Percentiles rank a stretch among this genome's conserved stretches.
Evolutionary conservation across 35 echinoderm and acorn worm genomes (phyloP).

Genomic region (Lytechinus pictus): DNA sequence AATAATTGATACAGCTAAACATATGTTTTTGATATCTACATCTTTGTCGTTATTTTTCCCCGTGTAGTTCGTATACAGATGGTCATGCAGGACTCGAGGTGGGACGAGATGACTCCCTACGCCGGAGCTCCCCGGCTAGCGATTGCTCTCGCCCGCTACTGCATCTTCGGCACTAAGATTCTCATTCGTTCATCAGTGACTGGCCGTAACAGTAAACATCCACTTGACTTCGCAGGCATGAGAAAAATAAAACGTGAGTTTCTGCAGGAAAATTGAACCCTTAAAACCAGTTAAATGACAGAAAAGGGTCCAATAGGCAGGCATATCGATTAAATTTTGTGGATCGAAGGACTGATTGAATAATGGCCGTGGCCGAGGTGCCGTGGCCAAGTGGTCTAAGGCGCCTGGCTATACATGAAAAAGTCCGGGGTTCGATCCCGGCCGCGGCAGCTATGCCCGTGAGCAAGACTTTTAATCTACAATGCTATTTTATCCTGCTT

Average conservation of each 20-base stretch:
- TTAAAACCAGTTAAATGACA: too few relatives aligned
- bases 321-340: too few relatives aligned
- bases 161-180: constrained; percentile 81
- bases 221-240: constrained; percentile 66
- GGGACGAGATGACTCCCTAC: constrained; percentile 70
- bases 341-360: too few relatives aligned
- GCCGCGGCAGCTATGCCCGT: too few relatives aligned
- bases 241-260: constrained; percentile 80
- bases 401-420: too few relatives aligned
- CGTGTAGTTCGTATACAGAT: constrained; percentile 61
- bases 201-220: constrained; percentile 71
- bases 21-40: not conserved
- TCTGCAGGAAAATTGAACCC: not conserved
- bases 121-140: constrained; percentile 79
- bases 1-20: too few relatives aligned
- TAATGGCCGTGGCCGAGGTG: too few relatives aligned
- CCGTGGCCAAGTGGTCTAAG: too few relatives aligned
- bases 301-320: too few relatives aligned
- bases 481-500: too few relatives aligned
- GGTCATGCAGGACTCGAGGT: constrained; percentile 65
- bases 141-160: constrained; percentile 78
- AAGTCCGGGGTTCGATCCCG: too few relatives aligned
- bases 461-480: too few relatives aligned
- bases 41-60: not conserved
- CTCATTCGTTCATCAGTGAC: constrained; percentile 79